These are phyloP conservation scores for Grus americana DNA, from an alignment of 2,113 vertebrate genomes.

Conservation along the genomic window DNA sequence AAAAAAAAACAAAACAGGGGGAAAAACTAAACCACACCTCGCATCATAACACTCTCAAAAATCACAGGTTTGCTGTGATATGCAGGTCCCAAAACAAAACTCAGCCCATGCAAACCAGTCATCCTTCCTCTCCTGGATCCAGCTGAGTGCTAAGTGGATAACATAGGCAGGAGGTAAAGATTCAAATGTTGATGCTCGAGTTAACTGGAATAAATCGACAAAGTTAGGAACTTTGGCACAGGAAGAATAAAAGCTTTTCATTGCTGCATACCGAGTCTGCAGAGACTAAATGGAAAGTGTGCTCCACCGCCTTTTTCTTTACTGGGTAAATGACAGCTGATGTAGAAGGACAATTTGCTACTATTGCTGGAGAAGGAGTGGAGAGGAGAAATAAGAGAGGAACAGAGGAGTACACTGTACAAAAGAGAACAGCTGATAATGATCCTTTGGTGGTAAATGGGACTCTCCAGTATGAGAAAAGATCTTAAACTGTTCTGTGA, in stretches of 20 bases:
- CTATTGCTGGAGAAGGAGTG: background rate
- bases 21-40: background rate
- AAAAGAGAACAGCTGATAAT: background rate
- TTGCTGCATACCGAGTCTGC: background rate
- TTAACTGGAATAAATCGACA: background rate
- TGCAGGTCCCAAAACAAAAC: background rate
- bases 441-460: background rate
- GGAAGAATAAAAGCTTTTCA: background rate
- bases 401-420: background rate
- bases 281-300: background rate
- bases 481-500: background rate
- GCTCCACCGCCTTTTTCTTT: background rate
- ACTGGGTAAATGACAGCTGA: background rate
- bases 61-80: background rate
- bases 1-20: rapidly evolving
- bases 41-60: background rate
- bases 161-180: background rate
- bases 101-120: background rate
- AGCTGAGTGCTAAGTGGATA: background rate
- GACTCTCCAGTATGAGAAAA: background rate
- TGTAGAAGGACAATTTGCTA: background rate
- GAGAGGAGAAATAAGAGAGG: background rate
- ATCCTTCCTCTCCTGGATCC: background rate
- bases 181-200: background rate
- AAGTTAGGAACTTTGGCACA: background rate